Evolutionary conservation across 1,140 invertebrate genomes (phyloP), one percentile per base, ranked within the genome.

Genomic region (Chironomus tepperi): DNA sequence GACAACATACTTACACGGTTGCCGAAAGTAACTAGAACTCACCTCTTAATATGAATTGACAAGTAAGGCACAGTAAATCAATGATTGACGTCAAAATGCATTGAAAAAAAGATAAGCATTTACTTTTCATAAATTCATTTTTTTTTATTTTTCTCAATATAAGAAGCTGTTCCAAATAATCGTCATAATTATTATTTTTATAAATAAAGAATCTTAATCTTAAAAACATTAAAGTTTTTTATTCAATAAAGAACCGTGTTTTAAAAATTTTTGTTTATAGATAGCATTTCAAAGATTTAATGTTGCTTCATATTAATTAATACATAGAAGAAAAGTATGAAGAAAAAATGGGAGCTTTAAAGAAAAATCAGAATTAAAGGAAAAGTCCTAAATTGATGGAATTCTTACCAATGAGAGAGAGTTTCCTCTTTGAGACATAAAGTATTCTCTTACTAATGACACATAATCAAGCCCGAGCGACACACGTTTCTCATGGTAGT

Each of bases 81-180:
- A 34, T 34, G 24, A 34, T 34, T 34, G 24, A 34, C 24, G 24
- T 34, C 24, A 34, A 34, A 34, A 34, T 34, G 24, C 1, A 34
- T 34, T 34, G 5, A n/a, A 34, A 34, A 34, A 34, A 34, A 34
- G 24, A 2, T 1, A 2, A 5, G 24, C 24, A 5, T 34, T 34
- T 5, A 34, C 5, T 57, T 57, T 57, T 57, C 47, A 57, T 57
- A 57, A 57, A 57, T 57, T 57, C 47, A 57, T 57, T 70, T 70
- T n/a, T n/a, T n/a, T n/a, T 70, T 70, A 18, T 70, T 8, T 19
- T 70, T 70, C 18, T 70, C 19, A 70, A 19, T 70, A 19, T 21
- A 70, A 70, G 65, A 70, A 70, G 65, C 65, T 70, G 16, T 70
- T 7, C 65, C 65, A 70, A 70, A 70, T 70, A 70, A 70, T 19